These are phyloP conservation scores for Phrynocephalus vlangalii DNA, from an alignment of 2,797 vertebrate species.

Conservation along the genomic window DNA sequence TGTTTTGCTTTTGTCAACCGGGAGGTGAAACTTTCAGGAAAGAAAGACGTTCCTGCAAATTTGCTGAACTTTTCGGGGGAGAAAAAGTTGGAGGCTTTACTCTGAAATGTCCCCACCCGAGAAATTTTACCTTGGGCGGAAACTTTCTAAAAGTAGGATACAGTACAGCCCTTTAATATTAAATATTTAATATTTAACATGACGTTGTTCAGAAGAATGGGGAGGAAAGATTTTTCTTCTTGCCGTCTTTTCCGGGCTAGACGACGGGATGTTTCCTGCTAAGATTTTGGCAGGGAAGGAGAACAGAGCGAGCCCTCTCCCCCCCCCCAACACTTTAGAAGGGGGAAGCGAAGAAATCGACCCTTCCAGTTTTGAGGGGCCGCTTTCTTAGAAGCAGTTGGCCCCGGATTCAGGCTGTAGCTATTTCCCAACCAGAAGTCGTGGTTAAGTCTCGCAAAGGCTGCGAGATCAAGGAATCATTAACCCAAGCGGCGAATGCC, in stretches of 20 bases:
- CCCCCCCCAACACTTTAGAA: not conserved
- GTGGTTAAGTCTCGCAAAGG: not conserved
- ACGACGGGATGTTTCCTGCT: not conserved
- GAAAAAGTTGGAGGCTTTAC: too few species aligned
- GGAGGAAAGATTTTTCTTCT: not conserved
- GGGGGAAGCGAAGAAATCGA: not conserved
- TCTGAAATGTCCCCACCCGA: not conserved
- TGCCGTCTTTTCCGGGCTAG: too few species aligned
- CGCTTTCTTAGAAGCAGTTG: not conserved
- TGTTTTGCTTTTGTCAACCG: too few species aligned
- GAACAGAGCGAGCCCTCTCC: too few species aligned
- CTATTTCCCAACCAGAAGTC: too few species aligned
- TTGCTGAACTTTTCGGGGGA: not conserved
- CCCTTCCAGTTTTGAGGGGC: not conserved
- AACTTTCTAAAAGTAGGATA: not conserved
- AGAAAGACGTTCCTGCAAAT: not conserved
- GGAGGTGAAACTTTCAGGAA: not conserved
- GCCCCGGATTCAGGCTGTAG: not conserved
- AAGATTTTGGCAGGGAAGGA: not conserved
- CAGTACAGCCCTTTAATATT: not conserved
- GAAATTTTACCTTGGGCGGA: not conserved
- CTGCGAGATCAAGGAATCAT: slow-evolving; percentile 4
- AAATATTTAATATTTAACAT: too few species aligned
- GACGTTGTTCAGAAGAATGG: not conserved
- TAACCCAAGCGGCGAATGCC: not conserved